Base-by-base conservation (phyloP, 2,888 invertebrate genomes). In the Torymus aiolomorphi region DNA sequence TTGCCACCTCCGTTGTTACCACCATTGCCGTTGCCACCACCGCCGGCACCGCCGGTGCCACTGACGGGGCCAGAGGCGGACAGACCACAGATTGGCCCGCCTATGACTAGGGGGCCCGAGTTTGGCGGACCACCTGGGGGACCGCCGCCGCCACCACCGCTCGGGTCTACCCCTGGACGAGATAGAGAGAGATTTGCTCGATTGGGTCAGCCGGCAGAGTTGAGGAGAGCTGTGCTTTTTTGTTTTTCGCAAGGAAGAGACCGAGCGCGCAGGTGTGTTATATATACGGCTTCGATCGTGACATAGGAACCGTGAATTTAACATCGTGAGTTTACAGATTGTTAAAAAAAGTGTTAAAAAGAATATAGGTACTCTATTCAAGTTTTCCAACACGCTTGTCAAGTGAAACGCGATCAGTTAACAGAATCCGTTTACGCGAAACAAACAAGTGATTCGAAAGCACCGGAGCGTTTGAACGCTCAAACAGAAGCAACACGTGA, bases 101-200 rank as follows among this genome's bases (percentile, higher is more conserved):
- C 86, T 18, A 61, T 61, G 4, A 78, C 16, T 3, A 56, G 13
- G 12, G 59, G 61, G 1, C 77, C 77, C 52, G 67, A 8, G 52
- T 24, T 57, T 42, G 42, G 8, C 42, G 42, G 42, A 42, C 42
- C 42, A 42, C 42, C 42, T 42, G 42, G 42, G 42, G 42, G 42
- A 42, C 42, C 42, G 42, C 20, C 20, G 8, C 42, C 42, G 42
- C 20, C 20, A 24, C 57, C 52, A n/a, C 54, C 72, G 62, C 88
- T 87, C 87, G 88, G 83, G 83, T 90, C 90, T 86, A 90, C 88
- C 84, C 90, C 90, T 90, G 87, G 84, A 86, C 83, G 81, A 84
- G 42, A 42, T 42, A 42, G 42, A 42, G 42, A 42, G 42, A 42
- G 42, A 42, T 42, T 31, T 31, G 31, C 31, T 31, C 31, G 31